Conservation (phyloP, 2,113 vertebrate genomes). For the Lates calcarifer region DNA sequence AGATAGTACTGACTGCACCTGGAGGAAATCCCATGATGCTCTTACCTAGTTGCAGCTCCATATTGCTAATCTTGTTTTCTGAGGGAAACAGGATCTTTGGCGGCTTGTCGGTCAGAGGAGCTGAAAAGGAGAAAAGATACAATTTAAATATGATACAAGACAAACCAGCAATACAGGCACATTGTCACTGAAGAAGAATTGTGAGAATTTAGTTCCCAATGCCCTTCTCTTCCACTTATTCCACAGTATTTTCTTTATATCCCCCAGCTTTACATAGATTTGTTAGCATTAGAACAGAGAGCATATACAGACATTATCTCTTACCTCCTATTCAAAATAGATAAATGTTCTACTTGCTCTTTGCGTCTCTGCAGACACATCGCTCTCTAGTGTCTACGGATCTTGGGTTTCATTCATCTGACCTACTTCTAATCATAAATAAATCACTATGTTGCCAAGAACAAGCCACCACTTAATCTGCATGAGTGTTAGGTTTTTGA, state of each 20-base stretch:
- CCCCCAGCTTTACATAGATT: not conserved
- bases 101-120: slow-evolving; percentile 95
- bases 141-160: slow-evolving; percentile 17
- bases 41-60: slow-evolving; percentile 96
- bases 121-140: slow-evolving; percentile 83
- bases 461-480: slow-evolving; percentile 56
- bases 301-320: slow-evolving; percentile 11
- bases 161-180: not conserved
- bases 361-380: slow-evolving; percentile 7
- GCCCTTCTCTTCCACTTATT: not conserved
- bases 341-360: not conserved
- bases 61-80: slow-evolving; percentile 92
- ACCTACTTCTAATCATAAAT: slow-evolving; percentile 65
- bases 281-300: not conserved
- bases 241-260: not conserved
- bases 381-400: slow-evolving; percentile 25
- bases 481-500: slow-evolving; percentile 54
- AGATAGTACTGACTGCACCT: slow-evolving; percentile 41
- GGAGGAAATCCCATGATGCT: slow-evolving; percentile 67
- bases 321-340: not conserved
- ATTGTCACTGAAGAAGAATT: not conserved
- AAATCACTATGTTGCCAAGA: slow-evolving; percentile 57
- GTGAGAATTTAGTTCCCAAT: not conserved
- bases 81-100: slow-evolving; percentile 94
- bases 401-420: slow-evolving; percentile 26